Percentiles rank a stretch among this genome's conserved stretches.
phyloP scores from a whole-genome alignment of 2,888 invertebrate species.

The Galerucella pusilla region DNA sequence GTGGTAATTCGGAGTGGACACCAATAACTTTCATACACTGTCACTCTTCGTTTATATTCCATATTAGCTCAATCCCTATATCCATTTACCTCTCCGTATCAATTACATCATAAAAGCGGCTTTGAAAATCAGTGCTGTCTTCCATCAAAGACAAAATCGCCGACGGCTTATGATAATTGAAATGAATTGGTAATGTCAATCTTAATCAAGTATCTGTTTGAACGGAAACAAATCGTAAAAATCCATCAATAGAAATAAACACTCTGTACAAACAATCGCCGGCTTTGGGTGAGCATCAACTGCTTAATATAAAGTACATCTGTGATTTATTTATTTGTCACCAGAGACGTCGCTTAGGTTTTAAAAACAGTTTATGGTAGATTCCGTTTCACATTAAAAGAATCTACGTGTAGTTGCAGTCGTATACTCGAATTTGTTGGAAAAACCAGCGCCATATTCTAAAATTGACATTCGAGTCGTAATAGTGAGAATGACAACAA shows the following conservation, averaged over 20 bases:
- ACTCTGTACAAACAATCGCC: neutral
- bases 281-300: neutral
- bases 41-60: too few species aligned
- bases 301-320: neutral
- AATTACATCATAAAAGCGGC: neutral
- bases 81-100: too few species aligned
- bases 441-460: too few species aligned
- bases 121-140: neutral
- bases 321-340: neutral
- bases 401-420: too few species aligned
- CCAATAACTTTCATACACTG: too few species aligned
- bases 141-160: neutral
- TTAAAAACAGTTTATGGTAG: too few species aligned
- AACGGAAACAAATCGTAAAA: neutral
- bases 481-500: too few species aligned
- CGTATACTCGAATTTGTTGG: too few species aligned
- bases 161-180: neutral
- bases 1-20: too few species aligned
- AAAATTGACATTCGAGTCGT: too few species aligned
- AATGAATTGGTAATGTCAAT: constrained; percentile 5
- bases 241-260: constrained; percentile 6
- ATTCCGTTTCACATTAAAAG: too few species aligned
- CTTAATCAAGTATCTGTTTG: neutral
- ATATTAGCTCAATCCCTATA: too few species aligned
- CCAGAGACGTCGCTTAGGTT: neutral